Conservation (phyloP, 2,113 vertebrate species). For the Ancistrus triradiatus region DNA sequence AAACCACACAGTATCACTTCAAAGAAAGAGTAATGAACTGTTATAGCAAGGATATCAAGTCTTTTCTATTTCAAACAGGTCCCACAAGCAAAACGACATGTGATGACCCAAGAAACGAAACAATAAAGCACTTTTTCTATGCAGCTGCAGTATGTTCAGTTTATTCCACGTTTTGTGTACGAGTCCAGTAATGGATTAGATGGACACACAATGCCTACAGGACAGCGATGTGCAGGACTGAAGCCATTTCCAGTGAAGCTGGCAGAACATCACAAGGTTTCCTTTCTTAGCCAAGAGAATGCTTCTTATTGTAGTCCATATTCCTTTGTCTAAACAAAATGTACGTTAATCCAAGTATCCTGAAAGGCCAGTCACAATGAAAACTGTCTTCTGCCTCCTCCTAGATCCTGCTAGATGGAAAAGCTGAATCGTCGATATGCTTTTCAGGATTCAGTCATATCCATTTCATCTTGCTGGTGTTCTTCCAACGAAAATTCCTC, state of each 20-base stretch:
- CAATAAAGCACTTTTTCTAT: not conserved
- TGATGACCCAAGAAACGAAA: not conserved
- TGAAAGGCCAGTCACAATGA: not conserved
- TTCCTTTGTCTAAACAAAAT: too few relatives aligned
- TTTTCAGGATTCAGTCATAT: not conserved
- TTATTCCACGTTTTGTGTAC: not conserved
- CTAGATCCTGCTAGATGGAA: too few relatives aligned
- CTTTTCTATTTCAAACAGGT: not conserved
- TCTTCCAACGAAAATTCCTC: not conserved
- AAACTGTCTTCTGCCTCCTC: not conserved
- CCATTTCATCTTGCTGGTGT: not conserved
- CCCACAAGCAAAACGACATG: not conserved
- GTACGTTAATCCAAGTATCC: constrained; percentile 25
- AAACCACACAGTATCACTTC: not conserved
- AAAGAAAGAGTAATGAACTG: not conserved
- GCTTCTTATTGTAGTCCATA: not conserved
- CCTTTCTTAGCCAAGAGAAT: constrained; percentile 1
- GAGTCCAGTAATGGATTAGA: constrained; percentile 4
- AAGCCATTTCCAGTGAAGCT: constrained; percentile 3
- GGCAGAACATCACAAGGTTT: constrained; percentile 2
- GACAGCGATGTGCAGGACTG: not conserved
- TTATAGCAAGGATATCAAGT: not conserved
- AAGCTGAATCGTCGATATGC: too few relatives aligned
- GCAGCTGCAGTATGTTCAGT: not conserved
- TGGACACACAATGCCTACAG: not conserved